Conservation (phyloP, 2,797 vertebrate genomes). For the Carduelis carduelis region DNA sequence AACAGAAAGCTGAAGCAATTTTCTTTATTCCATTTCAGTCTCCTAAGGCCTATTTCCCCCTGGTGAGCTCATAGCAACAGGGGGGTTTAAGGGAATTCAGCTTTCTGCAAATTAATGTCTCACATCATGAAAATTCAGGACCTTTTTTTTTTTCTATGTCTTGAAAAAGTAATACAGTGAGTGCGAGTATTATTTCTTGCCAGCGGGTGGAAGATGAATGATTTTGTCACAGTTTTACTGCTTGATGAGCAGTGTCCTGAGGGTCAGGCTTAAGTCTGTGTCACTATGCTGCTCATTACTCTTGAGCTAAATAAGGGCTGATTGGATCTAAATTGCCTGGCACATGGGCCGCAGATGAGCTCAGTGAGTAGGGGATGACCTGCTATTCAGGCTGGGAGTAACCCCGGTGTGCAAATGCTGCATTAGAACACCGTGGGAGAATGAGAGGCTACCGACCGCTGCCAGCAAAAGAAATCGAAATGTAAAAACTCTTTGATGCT, state of each 20-base stretch:
- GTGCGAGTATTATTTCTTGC: conserved; percentile 87
- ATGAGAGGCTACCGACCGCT: conserved; percentile 82
- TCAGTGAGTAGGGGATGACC: conserved; percentile 86
- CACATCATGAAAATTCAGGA: conserved; percentile 87
- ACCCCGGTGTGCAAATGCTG: conserved; percentile 85
- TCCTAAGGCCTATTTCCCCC: conserved; percentile 85
- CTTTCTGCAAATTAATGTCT: conserved; percentile 88
- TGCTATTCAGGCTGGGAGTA: conserved; percentile 87
- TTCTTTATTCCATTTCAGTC: conserved; percentile 86
- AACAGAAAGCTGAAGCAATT: conserved; percentile 87
- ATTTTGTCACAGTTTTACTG: conserved; percentile 89
- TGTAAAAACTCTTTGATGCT: conserved; percentile 88
- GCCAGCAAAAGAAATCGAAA: conserved; percentile 87
- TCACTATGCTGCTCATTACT: conserved; percentile 89
- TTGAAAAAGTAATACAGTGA: conserved; percentile 87
- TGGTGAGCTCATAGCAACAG: conserved; percentile 84
- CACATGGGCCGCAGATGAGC: conserved; percentile 86
- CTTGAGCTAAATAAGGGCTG: conserved; percentile 89
- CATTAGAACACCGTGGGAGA: conserved; percentile 85
- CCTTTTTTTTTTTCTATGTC: conserved; percentile 75
- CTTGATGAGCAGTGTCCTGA: conserved; percentile 88
- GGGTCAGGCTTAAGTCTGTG: conserved; percentile 90
- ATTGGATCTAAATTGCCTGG: conserved; percentile 89
- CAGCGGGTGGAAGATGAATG: conserved; percentile 88
- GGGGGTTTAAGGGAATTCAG: conserved; percentile 86